Percentiles rank a stretch among this genome's conserved stretches.
These are phyloP conservation scores for Talpa occidentalis DNA, from an alignment of 2,113 vertebrate genomes.

Conservation along the genomic window DNA sequence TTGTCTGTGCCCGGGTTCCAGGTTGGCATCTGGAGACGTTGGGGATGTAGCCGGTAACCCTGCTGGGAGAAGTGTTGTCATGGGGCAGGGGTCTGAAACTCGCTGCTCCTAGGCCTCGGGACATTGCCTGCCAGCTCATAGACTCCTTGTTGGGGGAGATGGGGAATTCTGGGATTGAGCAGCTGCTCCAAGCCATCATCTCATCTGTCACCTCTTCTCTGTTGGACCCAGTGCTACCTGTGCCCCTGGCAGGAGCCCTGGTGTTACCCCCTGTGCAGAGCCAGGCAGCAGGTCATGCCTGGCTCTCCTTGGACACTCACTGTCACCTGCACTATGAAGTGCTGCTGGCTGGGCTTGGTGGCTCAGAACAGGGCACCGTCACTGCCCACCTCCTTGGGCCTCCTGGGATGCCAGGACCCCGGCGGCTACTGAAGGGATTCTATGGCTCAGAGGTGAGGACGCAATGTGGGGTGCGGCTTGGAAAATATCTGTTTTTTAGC, in stretches of 20 bases:
- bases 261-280: slow-evolving; percentile 90
- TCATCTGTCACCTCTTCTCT: slow-evolving; percentile 38
- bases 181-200: background rate
- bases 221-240: slow-evolving; percentile 80
- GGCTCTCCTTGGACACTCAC: slow-evolving; percentile 94
- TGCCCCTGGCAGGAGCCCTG: slow-evolving; percentile 92
- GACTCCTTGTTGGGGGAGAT: background rate
- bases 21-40: background rate
- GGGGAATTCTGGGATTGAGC: background rate
- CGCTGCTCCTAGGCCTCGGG: background rate
- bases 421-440: slow-evolving; percentile 96
- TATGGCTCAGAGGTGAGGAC: slow-evolving; percentile 94
- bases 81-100: background rate
- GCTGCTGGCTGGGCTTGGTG: slow-evolving; percentile 92
- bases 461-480: background rate
- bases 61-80: background rate
- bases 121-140: background rate
- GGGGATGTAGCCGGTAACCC: background rate
- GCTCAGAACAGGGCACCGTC: slow-evolving; percentile 89
- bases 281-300: slow-evolving; percentile 91
- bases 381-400: slow-evolving; percentile 94
- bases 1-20: background rate
- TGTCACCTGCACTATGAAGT: slow-evolving; percentile 98
- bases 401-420: slow-evolving; percentile 92
- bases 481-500: background rate